Base-by-base conservation (phyloP, 2,888 invertebrate species). In the Nebria brevicollis region DNA sequence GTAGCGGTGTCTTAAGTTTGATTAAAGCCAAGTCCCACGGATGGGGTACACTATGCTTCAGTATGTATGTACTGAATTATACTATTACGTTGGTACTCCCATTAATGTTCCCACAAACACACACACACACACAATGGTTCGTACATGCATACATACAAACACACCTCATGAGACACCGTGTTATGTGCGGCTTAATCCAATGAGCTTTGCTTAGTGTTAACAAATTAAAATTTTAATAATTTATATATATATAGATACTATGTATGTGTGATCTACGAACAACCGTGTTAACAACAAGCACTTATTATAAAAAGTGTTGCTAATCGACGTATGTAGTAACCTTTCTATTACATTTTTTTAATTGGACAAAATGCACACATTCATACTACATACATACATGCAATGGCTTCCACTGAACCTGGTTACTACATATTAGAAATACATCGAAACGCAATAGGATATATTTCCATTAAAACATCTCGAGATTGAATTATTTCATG, bases 1-100 rank as follows among this genome's bases (percentile, higher is more conserved):
- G 78, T 73, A 34, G 43, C 13, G 77, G 65, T 72, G 26, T 77
- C 72, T 77, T 77, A 78, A 78, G 78, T 78, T 78, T 78, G 78
- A 78, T 78, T 78, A 78, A 78, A 78, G 41, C 77, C 41, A 73
- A 73, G 25, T 73, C 41, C 65, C 54, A 8, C 54, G 73, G 78
- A 78, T 73, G 66, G 41, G 66, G 41, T 66, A 78, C 78, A 78
- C 78, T 72, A 20, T 20, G 20, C 20, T 20, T 20, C 1, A 73
- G 78, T 73, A 5, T 34, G 78, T 66, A 79, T 74, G 75, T 79
- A 73, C 73, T 79, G 79, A 26, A 54, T 75, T 79, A 54, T 79
- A 79, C 73, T 79, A 74, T 73, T 68, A 34, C 66, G 68, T 74
- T 73, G 66, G 34, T 34, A 34, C 34, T 34, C 34, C 34, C 34